Evolutionary conservation across 2,113 vertebrate genomes (phyloP), one percentile per base, ranked within the genome.

Genomic region (Cariama cristata): DNA sequence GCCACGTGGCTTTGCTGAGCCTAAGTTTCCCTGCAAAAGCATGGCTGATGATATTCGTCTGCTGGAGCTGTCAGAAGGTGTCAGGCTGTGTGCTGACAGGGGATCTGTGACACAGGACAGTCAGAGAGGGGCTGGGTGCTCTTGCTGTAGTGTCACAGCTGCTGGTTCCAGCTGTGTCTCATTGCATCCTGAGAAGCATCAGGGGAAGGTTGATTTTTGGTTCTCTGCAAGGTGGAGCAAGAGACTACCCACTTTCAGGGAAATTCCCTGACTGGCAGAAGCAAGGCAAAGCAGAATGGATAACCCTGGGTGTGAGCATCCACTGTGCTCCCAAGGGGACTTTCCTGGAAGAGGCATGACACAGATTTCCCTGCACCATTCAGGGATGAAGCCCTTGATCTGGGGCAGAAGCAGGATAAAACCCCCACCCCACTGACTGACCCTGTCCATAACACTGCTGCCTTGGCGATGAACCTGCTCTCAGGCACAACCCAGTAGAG

Each of bases 401-500:
- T 44, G 56, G 28, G 56, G 8, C 42, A 77, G 38, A 35, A 56
- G 27, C 21, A 71, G 35, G 17, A 21, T 47, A 35, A 63, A 73
- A 21, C 12, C 17, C 14, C 28, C 8, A 30, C 21, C 12, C 12
- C 47, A 35, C 21, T n/a, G 33, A 68, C 4, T 44, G 52, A 26
- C 6, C 4, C 12, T 4, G 7, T 5, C 24, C 28, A 13, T 30
- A 45, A 8, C 33, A 21, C 40, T 3, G 2, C 32, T 26, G 15
- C 49, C 32, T 82, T 32, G 27, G 28, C 32, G 38, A 63, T 33
- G 23, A 68, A 2, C 5, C 67, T 50, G 17, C 5, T 45, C 33
- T 40, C 42, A 30, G 35, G 49, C 6, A 28, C 42, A 76, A 16
- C 13, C 0, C 0, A 53, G 11, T 8, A 80, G 40, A 74, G 8